A percentile compares a stretch with the other conserved stretches of the same genome.
Evolutionary conservation across 2,797 vertebrate genomes (phyloP).

Genomic region (Sphaeramia orbicularis): DNA sequence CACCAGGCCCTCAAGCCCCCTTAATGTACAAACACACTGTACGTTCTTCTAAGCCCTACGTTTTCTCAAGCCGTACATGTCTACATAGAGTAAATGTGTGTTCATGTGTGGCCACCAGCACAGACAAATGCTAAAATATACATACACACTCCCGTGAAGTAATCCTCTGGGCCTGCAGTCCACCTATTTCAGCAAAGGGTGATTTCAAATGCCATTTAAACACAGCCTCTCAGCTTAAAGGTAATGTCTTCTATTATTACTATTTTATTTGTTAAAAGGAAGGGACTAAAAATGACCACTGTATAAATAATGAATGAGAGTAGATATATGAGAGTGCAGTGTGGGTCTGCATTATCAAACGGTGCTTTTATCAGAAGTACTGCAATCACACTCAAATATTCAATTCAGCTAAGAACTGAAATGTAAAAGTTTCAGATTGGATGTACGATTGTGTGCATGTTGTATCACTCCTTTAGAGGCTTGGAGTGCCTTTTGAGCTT

Average conservation of each 20-base stretch:
- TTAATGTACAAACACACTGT: slow-evolving; percentile 19
- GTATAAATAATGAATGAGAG: slow-evolving; percentile 81
- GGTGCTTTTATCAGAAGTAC: slow-evolving; percentile 86
- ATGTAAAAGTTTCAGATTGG: slow-evolving; percentile 87
- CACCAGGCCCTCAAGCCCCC: slow-evolving; percentile 12
- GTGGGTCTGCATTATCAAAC: slow-evolving; percentile 81
- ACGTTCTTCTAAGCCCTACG: slow-evolving; percentile 13
- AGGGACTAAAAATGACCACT: slow-evolving; percentile 82
- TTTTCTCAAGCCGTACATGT: slow-evolving; percentile 9
- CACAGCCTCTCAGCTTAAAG: slow-evolving; percentile 49
- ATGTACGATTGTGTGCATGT: slow-evolving; percentile 79
- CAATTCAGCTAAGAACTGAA: slow-evolving; percentile 83
- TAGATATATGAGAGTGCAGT: slow-evolving; percentile 80
- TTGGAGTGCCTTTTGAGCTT: slow-evolving; percentile 74
- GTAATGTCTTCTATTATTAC: slow-evolving; percentile 86
- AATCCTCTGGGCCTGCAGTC: slow-evolving; percentile 51
- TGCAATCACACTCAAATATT: slow-evolving; percentile 82
- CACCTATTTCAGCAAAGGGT: slow-evolving; percentile 51
- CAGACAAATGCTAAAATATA: slow-evolving; percentile 55
- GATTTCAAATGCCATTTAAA: slow-evolving; percentile 72
- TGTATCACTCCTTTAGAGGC: slow-evolving; percentile 52
- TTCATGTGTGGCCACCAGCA: slow-evolving; percentile 26
- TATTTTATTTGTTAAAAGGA: slow-evolving; percentile 88
- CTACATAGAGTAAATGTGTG: slow-evolving; percentile 8
- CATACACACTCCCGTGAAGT: slow-evolving; percentile 46